phyloP scores from a whole-genome alignment of 2,797 vertebrate species.

The Tympanoctomys barrerae region DNA sequence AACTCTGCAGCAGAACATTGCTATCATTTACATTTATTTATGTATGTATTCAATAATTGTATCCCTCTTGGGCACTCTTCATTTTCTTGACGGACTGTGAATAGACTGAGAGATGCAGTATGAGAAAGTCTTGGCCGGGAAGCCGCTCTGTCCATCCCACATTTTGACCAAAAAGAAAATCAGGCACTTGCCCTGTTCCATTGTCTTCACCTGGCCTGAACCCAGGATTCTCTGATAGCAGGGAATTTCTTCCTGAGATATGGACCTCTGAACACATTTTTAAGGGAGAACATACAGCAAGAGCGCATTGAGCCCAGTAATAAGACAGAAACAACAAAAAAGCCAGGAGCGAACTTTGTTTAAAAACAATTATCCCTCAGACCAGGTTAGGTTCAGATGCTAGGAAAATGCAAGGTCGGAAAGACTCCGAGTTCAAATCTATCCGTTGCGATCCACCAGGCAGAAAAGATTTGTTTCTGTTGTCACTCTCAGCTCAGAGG shows the following conservation, averaged over 20 bases:
- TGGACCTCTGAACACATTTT: not conserved
- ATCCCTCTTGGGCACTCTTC: not conserved
- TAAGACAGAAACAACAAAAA: not conserved
- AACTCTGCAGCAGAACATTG: not conserved
- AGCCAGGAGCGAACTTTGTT: not conserved
- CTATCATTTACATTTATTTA: not conserved
- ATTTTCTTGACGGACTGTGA: not conserved
- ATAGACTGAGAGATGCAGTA: not conserved
- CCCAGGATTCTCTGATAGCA: not conserved
- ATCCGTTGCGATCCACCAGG: not conserved
- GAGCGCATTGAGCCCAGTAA: not conserved
- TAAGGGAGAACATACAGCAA: not conserved
- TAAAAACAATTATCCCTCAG: not conserved
- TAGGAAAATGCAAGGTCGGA: not conserved
- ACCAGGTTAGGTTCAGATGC: not conserved
- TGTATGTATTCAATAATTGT: not conserved
- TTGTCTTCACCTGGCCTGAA: not conserved
- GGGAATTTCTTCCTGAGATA: not conserved
- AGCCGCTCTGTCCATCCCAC: not conserved
- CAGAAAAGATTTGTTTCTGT: not conserved
- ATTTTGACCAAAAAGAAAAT: not conserved
- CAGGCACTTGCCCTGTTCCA: not conserved
- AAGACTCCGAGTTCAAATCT: not conserved
- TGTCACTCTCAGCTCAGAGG: not conserved
- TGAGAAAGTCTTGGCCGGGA: not conserved